A percentile compares a stretch with the other conserved stretches of the same genome.
These are phyloP conservation scores for Drosophila rufa DNA, from an alignment of 1,140 invertebrate genomes.

Conservation along the genomic window DNA sequence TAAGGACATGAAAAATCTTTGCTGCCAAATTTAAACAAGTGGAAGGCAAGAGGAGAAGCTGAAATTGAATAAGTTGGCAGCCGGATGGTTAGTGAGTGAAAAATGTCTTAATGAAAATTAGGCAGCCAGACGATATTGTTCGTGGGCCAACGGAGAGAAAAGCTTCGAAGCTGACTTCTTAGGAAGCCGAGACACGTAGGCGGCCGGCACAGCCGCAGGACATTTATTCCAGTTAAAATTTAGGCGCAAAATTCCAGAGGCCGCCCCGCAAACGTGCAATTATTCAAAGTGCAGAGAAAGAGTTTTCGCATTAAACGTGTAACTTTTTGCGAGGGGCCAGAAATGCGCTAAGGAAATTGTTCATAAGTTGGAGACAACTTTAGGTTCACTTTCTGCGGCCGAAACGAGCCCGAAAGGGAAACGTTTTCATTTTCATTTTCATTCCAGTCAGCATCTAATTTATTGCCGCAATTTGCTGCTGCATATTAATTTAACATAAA, in stretches of 20 bases:
- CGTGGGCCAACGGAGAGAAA: conserved; percentile 13
- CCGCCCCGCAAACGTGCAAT: conserved; percentile 62
- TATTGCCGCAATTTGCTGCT: conserved; percentile 56
- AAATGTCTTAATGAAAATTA: conserved; percentile 57
- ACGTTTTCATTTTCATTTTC: conserved; percentile 48
- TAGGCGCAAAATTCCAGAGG: conserved; percentile 17
- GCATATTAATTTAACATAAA: conserved; percentile 79
- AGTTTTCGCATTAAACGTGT: conserved; percentile 61
- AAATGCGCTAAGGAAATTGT: conserved; percentile 41
- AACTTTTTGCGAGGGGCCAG: conserved; percentile 34
- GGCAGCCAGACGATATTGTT: conserved; percentile 38
- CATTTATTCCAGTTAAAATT: conserved; percentile 43
- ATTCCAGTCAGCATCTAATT: conserved; percentile 66
- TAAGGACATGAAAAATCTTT: conserved; percentile 38
- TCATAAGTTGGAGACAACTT: conserved; percentile 68
- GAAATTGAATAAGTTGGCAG: conserved; percentile 56
- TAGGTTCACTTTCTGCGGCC: conserved; percentile 56
- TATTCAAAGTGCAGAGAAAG: conserved; percentile 72
- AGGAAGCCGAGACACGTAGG: conserved; percentile 49
- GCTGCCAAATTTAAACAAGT: conserved; percentile 24
- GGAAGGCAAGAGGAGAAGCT: conserved; percentile 12
- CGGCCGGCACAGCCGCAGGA: conserved; percentile 32
- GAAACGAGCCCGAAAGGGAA: conserved; percentile 27
- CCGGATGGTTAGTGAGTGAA: conserved; percentile 40
- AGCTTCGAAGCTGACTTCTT: conserved; percentile 25